Base-by-base conservation (phyloP, 2,888 invertebrate species). In the Magallana nippona region DNA sequence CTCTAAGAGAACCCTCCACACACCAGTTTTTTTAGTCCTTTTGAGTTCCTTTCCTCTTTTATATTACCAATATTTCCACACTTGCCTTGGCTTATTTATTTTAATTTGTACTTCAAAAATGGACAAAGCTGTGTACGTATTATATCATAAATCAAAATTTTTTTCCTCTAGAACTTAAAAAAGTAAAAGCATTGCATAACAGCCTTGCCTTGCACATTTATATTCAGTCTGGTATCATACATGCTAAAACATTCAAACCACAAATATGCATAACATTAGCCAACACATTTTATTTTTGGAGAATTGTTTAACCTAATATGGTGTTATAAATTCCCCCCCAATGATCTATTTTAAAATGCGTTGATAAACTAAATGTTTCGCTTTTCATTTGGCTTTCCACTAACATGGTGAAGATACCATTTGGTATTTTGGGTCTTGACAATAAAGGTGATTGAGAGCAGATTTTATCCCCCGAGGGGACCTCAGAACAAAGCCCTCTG, bases 231-330 rank as follows among this genome's bases (percentile, higher is more conserved):
- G 27, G 27, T 27, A 71, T 71, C 32, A 71, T 32, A 22, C 27
- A 71, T 5, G 22, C 10, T 13, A 71, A 10, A 17, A 15, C 60
- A 5, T 44, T 44, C 60, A n/a, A 71, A 71, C 71, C 71, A 71
- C 71, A 71, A 71, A 27, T 71, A 71, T 71, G 71, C 71, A 71
- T 71, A n/a, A 27, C 32, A 71, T 71, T 71, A 63, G 27, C 22
- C 32, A 22, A 71, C 27, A 71, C 71, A 32, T 13, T 71, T 71
- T 71, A 32, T 71, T 71, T 71, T 71, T 11, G 71, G 71, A 22
- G 32, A 60, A 60, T 19, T 17, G n/a, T 19, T 60, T 71, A 71
- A 71, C 71, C 71, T 27, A 71, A 71, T 71, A 71, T 71, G 71
- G 71, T 71, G 32, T 71, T 71, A 27, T 13, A 27, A 27, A 5